Evolutionary conservation across 2,888 invertebrate species (phyloP).

Genomic region (Girardia tigrina): DNA sequence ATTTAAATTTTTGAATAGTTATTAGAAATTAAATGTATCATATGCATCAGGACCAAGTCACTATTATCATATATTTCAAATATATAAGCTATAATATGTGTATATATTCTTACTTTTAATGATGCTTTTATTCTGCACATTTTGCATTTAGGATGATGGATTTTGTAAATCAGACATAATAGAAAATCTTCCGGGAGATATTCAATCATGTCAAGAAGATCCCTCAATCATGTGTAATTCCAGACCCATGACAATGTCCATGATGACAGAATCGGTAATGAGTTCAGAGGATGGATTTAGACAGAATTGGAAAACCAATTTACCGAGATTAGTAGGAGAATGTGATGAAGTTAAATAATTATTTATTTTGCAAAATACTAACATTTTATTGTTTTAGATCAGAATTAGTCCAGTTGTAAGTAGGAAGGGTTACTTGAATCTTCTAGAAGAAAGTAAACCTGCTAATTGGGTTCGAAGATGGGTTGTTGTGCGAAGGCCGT

Average conservation of each 20-base stretch:
- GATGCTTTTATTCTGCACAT: no score
- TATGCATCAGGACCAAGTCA: no score
- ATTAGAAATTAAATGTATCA: no score
- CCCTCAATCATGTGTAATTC: neutral
- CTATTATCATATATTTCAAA: no score
- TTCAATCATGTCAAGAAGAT: neutral
- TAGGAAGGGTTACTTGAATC: slow-evolving; percentile 83
- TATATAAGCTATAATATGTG: no score
- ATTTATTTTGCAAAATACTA: neutral
- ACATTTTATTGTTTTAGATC: slow-evolving; percentile 56
- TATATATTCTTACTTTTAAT: no score
- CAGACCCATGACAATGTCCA: slow-evolving; percentile 29
- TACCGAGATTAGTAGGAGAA: slow-evolving; percentile 32
- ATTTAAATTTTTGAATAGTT: no score
- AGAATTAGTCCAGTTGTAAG: slow-evolving; percentile 90
- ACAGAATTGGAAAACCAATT: neutral
- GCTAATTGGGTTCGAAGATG: slow-evolving; percentile 94
- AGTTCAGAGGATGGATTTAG: neutral
- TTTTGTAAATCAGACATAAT: neutral
- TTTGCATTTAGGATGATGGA: neutral
- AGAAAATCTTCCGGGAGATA: neutral
- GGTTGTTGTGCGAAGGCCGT: slow-evolving; percentile 95
- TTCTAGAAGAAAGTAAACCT: slow-evolving; percentile 78
- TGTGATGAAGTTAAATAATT: slow-evolving; percentile 31
- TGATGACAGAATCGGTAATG: neutral